A percentile compares a stretch with the other conserved stretches of the same genome.
Evolutionary conservation across 2,888 invertebrate species (phyloP).

Genomic region (Drosophila nr. fundita): DNA sequence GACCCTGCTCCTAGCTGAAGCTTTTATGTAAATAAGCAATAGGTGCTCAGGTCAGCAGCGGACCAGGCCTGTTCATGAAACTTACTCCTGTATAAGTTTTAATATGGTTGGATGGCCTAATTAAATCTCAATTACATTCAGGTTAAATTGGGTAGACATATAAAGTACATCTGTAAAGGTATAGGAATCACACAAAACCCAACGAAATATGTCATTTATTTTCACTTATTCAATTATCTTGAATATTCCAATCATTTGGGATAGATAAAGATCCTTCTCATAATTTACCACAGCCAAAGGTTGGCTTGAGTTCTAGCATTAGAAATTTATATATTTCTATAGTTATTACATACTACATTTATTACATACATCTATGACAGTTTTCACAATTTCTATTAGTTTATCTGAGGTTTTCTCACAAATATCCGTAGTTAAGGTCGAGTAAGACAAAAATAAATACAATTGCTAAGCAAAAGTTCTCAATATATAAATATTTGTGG

Average conservation of each 20-base stretch:
- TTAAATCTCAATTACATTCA: constrained; percentile 5
- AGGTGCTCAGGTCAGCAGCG: constrained; percentile 13
- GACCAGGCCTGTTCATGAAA: constrained; percentile 35
- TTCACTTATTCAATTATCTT: neutral
- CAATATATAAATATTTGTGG: neutral
- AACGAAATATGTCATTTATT: neutral
- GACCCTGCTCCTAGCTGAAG: constrained; percentile 1
- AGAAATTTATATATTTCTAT: neutral
- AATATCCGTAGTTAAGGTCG: too few species aligned
- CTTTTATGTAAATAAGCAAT: constrained; percentile 45
- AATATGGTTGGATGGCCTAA: neutral
- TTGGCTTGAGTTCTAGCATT: neutral
- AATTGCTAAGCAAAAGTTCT: too few species aligned
- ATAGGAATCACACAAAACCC: neutral
- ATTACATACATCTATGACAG: neutral
- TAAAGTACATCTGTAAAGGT: too few species aligned
- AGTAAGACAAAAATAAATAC: too few species aligned
- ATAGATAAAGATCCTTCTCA: rapidly evolving
- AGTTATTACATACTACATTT: neutral
- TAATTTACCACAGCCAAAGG: neutral
- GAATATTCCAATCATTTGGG: neutral
- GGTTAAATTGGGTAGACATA: neutral
- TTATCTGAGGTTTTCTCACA: too few species aligned
- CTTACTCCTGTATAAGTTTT: constrained; percentile 4
- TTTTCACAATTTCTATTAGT: too few species aligned